Conservation (phyloP, 1,140 invertebrate genomes). For the Papilio helenus region DNA sequence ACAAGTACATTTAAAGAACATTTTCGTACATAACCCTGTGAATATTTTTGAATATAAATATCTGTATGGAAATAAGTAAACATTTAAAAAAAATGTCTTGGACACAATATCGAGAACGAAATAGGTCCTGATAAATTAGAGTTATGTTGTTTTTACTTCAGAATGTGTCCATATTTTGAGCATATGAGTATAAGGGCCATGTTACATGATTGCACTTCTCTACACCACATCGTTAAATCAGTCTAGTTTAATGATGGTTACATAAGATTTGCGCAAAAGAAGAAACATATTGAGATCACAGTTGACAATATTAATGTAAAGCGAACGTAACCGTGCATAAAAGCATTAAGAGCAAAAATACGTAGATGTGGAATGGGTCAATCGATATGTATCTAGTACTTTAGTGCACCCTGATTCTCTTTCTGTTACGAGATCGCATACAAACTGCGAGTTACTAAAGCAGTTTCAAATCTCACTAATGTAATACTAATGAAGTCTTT, state of each 20-base stretch:
- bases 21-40: no score
- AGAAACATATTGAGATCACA: not conserved
- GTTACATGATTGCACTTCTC: not conserved
- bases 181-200: not conserved
- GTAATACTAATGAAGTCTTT: not conserved
- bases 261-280: constrained; percentile 15
- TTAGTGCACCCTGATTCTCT: not conserved
- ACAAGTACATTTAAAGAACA: not conserved
- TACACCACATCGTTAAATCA: not conserved
- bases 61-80: no score
- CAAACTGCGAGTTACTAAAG: not conserved
- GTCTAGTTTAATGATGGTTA: constrained; percentile 6
- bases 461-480: constrained; percentile 14
- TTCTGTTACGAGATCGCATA: not conserved
- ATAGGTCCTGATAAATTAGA: not conserved
- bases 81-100: no score
- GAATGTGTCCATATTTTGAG: not conserved
- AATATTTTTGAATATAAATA: not conserved
- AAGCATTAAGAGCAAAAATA: not conserved
- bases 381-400: constrained; percentile 6
- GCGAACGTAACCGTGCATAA: not conserved
- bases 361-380: not conserved
- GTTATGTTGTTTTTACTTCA: not conserved
- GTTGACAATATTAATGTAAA: constrained; percentile 14
- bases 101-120: no score